A percentile compares a stretch with the other conserved stretches of the same genome.
Evolutionary conservation across 2,113 vertebrate genomes (phyloP).

Genomic region (Marcusenius ussheri): DNA sequence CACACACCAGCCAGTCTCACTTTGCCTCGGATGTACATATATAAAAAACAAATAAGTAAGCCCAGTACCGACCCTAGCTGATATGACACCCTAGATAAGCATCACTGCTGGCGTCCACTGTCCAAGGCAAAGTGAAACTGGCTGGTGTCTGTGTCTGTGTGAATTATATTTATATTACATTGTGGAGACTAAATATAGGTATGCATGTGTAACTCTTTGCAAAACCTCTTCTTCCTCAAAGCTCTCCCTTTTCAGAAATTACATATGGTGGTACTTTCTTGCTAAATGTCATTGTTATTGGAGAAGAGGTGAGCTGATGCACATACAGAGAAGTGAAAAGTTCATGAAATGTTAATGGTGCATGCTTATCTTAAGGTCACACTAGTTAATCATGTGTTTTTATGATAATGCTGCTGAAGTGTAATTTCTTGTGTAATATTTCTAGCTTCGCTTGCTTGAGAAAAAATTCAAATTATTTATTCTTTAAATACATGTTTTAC

Average conservation of each 20-base stretch:
- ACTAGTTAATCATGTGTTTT: not conserved
- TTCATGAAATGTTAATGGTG: not conserved
- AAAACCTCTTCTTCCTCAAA: not conserved
- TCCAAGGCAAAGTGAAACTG: no score
- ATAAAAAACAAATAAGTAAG: no score
- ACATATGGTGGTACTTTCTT: not conserved
- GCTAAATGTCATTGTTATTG: not conserved
- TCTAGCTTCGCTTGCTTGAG: constrained; percentile 12
- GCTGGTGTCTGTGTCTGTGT: no score
- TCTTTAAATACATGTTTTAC: constrained; percentile 49
- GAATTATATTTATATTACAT: no score
- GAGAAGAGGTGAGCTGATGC: not conserved
- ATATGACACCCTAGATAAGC: no score
- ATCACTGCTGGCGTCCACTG: no score
- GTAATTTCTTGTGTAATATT: not conserved
- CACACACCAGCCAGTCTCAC: no score
- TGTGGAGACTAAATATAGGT: no score
- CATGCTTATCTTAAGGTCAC: not conserved
- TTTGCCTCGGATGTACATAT: no score
- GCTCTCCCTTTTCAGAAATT: not conserved
- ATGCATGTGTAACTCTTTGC: not conserved
- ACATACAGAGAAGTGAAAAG: not conserved
- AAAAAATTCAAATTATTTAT: not conserved
- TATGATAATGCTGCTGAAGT: not conserved
- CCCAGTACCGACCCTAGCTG: no score